Conservation (phyloP, 2,888 invertebrate species). For the Drosophila maculinotata region DNA sequence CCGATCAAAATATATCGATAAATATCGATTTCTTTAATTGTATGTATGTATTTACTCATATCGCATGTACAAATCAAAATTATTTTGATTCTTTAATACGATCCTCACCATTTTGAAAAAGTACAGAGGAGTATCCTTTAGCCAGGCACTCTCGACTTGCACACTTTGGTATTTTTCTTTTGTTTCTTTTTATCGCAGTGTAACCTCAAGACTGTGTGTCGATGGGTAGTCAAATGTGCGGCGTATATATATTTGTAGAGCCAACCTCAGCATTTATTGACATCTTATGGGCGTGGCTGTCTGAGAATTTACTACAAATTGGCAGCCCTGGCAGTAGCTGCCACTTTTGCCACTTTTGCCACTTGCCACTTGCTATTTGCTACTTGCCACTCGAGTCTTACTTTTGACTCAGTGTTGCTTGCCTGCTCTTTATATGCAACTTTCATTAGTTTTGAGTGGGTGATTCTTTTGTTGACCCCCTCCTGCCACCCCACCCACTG, state of each 20-base stretch:
- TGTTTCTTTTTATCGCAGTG: constrained; percentile 5
- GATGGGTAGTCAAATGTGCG: constrained; percentile 60
- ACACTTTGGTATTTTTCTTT: not conserved
- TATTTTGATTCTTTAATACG: no score
- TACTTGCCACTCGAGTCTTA: constrained; percentile 41
- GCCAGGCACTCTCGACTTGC: not conserved
- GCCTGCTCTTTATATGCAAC: constrained; percentile 51
- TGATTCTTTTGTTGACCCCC: constrained; percentile 45
- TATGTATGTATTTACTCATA: not conserved
- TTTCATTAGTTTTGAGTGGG: constrained; percentile 70
- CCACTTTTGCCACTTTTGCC: constrained; percentile 28
- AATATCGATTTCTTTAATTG: no score
- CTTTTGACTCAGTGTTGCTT: constrained; percentile 33
- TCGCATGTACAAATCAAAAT: not conserved
- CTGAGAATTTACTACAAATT: constrained; percentile 78
- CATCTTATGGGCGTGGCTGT: constrained; percentile 70
- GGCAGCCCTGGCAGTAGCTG: constrained; percentile 43
- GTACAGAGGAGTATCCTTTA: no score
- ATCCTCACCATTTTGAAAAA: no score
- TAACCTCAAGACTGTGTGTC: constrained; percentile 36
- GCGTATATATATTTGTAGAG: constrained; percentile 34
- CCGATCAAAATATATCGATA: no score
- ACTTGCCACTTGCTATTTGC: constrained; percentile 27
- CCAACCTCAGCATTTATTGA: constrained; percentile 70
- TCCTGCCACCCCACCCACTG: not conserved